Base-by-base conservation (phyloP, 2,888 invertebrate genomes). In the Apodemia zela region DNA sequence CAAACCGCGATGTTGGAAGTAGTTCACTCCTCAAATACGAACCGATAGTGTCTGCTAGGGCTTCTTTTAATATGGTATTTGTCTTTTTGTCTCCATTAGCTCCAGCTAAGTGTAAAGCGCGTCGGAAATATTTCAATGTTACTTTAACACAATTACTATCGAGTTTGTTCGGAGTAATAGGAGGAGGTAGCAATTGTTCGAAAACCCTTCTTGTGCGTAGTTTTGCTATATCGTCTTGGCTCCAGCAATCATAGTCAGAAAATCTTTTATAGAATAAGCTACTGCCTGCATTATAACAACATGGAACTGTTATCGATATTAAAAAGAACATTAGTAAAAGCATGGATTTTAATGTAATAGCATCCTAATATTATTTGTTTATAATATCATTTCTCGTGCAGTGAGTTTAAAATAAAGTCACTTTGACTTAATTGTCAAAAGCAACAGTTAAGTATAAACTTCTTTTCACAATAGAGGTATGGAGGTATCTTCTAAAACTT, bases 1-100 rank as follows among this genome's bases (percentile, higher is more conserved):
- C 86, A 69, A 88, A 85, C 68, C 89, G 77, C 42, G 80, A 76
- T 2, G 82, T 74, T 13, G 89, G 90, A n/a, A 91, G 77, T 62
- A 87, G 77, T 70, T 85, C 83, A 63, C 74, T 76, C 65, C 80
- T 79, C 61, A 91, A 71, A 67, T 88, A 84, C n/a, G 83, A 86
- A 58, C 90, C 90, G 35, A 90, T 78, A 1, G 87, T 79, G 63
- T 91, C 90, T 0, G 79, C 79, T 33, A 90, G 67, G 15, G 83
- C 83, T 67, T 84, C 80, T 72, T 79, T 82, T 1, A 89, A 73
- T 62, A 87, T 71, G 1, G 21, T 21, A 13, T 70, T 71, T 25
- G 75, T 77, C 45, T 72, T 72, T 7, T 64, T 64, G 63, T 87
- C 77, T 25, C 67, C 62, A 21, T 73, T 68, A 47, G 69, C 73